Base-by-base conservation (phyloP, 2,113 vertebrate genomes). In the Corydoras maculifer region DNA sequence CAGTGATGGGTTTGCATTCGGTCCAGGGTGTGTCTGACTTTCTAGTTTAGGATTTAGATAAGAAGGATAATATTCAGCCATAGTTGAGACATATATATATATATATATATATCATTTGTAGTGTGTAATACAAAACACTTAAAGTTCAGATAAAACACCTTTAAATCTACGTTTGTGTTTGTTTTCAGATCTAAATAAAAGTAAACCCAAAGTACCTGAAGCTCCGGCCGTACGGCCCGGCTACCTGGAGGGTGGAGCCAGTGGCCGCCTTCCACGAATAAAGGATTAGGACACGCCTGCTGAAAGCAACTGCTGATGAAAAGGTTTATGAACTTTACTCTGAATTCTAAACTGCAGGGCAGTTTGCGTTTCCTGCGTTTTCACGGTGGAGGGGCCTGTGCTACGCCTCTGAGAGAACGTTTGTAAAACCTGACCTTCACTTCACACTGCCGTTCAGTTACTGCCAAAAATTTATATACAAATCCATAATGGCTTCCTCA, bases 171-270 rank as follows among this genome's bases (percentile, higher is more conserved):
- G 18, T 25, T 25, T 25, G n/a, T 49, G 1, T 3, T 51, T 29
- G 32, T 49, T 62, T 77, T 3, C 75, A 91, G 90, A 91, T 69
- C 67, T 91, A 8, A 91, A 80, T 73, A 89, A 83, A 66, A 86
- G 73, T 77, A 89, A 86, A 69, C 83, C 78, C 75, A 89, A 86
- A 60, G 72, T 82, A 53, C 81, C 82, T 2, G 90, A 91, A 14
- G 76, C 80, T 3, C 73, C 86, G 0, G 49, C 78, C 0, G 82
- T 91, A 43, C 89, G 83, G 73, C 63, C 89, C 0, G 87, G 82
- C 8, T 91, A 89, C 70, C 80, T 91, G 75, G 89, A 91, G 51
- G 90, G 90, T 0, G 90, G 90, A 0, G 90, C 90, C 0, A 91
- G 90, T 55, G 90, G 90, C 2, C 81, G 90, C 50, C 87, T 91